These are phyloP conservation scores for Rallus crepitans DNA, from an alignment of 2,797 vertebrate species.

Conservation along the genomic window DNA sequence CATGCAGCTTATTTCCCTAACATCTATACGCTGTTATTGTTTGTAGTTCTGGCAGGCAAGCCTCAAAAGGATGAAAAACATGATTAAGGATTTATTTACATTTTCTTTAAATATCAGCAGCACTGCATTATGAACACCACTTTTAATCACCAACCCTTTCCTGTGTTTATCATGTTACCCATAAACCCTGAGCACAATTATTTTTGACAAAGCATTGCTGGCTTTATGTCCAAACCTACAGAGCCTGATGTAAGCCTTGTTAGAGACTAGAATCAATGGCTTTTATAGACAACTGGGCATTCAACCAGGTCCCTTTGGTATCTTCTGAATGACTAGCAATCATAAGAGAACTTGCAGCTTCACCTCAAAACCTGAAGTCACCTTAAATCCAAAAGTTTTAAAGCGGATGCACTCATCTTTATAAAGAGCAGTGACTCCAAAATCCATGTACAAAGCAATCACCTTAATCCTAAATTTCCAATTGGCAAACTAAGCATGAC, in stretches of 20 bases:
- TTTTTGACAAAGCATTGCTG: background rate
- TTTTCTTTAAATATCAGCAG: slow-evolving; percentile 34
- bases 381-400: background rate
- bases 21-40: background rate
- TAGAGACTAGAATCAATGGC: background rate
- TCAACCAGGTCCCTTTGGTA: background rate
- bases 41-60: background rate
- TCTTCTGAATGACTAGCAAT: background rate
- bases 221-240: background rate
- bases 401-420: background rate
- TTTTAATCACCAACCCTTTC: slow-evolving; percentile 4
- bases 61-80: slow-evolving; percentile 5
- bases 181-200: background rate
- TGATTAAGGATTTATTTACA: slow-evolving; percentile 56
- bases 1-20: slow-evolving; percentile 41
- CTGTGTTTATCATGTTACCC: background rate
- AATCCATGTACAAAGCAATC: background rate
- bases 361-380: background rate
- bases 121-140: background rate
- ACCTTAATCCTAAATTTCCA: background rate
- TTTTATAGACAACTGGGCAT: background rate
- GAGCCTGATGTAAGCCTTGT: background rate
- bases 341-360: background rate
- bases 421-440: background rate
- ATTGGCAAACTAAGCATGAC: accelerated